Conservation (phyloP, 2,888 invertebrate genomes). For the Stenodema calcarata region DNA sequence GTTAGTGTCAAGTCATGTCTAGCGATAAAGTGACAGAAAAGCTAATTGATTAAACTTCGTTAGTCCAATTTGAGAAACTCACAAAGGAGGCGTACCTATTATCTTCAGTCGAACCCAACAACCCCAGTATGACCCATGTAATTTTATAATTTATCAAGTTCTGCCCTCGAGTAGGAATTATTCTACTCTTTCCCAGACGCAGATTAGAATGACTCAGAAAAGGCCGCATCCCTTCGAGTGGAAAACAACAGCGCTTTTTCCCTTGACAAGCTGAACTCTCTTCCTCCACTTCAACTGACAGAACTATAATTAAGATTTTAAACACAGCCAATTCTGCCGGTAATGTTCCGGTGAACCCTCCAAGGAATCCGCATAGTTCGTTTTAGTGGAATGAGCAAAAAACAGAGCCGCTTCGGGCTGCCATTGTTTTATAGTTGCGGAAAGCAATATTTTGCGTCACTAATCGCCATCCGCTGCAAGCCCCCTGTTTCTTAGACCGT, state of each 20-base stretch:
- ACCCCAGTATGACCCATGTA: not conserved
- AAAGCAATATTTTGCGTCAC: slow-evolving; percentile 22
- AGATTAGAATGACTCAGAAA: not conserved
- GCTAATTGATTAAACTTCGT: not conserved
- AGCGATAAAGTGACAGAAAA: not conserved
- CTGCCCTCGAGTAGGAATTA: not conserved
- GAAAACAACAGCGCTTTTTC: slow-evolving; percentile 22
- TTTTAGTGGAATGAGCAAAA: not conserved
- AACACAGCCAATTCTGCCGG: not conserved
- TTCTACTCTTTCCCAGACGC: not conserved
- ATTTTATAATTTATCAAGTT: not conserved
- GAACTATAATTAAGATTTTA: slow-evolving; percentile 40
- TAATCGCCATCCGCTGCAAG: slow-evolving; percentile 15
- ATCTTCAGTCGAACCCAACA: not conserved
- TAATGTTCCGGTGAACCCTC: not conserved
- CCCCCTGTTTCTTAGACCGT: not conserved
- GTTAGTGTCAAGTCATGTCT: too few relatives aligned
- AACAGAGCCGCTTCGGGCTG: slow-evolving; percentile 31
- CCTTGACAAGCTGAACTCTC: slow-evolving; percentile 8
- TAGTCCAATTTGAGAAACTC: not conserved
- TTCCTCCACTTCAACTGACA: not conserved
- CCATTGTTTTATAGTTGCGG: slow-evolving; percentile 33
- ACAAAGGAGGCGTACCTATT: not conserved
- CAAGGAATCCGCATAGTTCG: not conserved
- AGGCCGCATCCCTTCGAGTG: not conserved